Base-by-base conservation (phyloP, 30 jellyfish, hydroid and myxozoan species). In the Calvadosia cruxmelitensis region DNA sequence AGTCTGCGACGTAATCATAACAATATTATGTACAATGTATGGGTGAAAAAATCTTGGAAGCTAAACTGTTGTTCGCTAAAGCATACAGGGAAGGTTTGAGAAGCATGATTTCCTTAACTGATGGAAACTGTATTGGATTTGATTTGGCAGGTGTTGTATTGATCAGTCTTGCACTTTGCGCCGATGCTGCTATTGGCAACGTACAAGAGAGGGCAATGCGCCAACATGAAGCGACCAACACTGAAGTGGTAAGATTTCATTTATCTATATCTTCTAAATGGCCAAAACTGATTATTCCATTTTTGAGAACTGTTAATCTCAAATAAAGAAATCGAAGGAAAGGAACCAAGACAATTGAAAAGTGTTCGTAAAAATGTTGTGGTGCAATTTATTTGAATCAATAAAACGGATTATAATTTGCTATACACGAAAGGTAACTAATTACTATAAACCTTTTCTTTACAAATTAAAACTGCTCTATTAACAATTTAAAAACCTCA, bases 121-220 rank as follows among this genome's bases (percentile, higher is more conserved):
- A 5, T 27, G 27, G 24, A 3, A 16, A 57, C 12, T 57, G 69
- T 27, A 57, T 57, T 57, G 13, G 12, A 57, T 5, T 42, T 42
- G 20, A 42, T 42, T 28, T 27, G 29, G 27, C 31, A 86, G 96
- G 96, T 51, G 87, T 86, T 10, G 1, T 86, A 31, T 61, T 80
- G 36, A 79, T 86, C 49, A 53, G 92, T 1, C 34, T 80, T 62
- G 94, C 96, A 16, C 74, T 86, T 26, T 86, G 96, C 71, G 86
- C 96, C 3, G 96, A 86, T 79, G 96, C 96, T 29, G 93, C 65
- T 5, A 86, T 86, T 29, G 96, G 96, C 24, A 86, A 86, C 80
- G 92, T 86, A 23, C 96, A 86, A 70, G 96, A 86, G 63, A 86
- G 75, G 35, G 80, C 94, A 25, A 86, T 86, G 94, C 68, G 51